Evolutionary conservation across 1,140 invertebrate species (phyloP).

Genomic region (Amyelois transitella): DNA sequence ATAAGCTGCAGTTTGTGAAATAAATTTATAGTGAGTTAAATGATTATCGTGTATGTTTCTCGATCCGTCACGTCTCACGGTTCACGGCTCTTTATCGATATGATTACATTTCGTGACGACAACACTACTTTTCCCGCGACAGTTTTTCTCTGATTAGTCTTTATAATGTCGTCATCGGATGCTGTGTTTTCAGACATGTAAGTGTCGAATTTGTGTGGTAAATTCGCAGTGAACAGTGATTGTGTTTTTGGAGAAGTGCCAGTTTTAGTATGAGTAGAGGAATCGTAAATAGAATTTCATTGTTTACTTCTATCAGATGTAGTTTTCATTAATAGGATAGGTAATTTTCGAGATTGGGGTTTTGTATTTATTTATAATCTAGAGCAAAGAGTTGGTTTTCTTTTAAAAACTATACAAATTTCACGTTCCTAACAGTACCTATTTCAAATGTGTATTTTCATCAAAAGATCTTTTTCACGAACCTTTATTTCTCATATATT

Average conservation of each 20-base stretch:
- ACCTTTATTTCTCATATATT: no score
- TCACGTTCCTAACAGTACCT: no score
- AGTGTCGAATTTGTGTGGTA: background rate
- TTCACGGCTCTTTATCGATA: slow-evolving; percentile 3
- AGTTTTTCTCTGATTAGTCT: background rate
- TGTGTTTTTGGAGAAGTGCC: background rate
- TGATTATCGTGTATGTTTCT: background rate
- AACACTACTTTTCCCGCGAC: background rate
- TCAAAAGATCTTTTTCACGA: no score
- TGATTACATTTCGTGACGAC: background rate
- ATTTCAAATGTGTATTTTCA: no score
- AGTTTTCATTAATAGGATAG: background rate
- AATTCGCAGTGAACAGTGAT: background rate
- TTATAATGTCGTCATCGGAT: background rate
- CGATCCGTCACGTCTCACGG: slow-evolving; percentile 4
- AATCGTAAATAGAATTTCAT: background rate
- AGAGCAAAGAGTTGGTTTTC: no score
- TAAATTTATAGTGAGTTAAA: background rate
- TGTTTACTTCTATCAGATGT: background rate
- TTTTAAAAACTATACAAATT: no score
- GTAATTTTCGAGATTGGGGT: no score
- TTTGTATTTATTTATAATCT: no score
- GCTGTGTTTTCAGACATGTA: background rate
- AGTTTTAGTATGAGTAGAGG: background rate
- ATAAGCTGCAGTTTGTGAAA: background rate